Base-by-base conservation (phyloP, 2,113 vertebrate species). In the Callochromis pleurospilus region DNA sequence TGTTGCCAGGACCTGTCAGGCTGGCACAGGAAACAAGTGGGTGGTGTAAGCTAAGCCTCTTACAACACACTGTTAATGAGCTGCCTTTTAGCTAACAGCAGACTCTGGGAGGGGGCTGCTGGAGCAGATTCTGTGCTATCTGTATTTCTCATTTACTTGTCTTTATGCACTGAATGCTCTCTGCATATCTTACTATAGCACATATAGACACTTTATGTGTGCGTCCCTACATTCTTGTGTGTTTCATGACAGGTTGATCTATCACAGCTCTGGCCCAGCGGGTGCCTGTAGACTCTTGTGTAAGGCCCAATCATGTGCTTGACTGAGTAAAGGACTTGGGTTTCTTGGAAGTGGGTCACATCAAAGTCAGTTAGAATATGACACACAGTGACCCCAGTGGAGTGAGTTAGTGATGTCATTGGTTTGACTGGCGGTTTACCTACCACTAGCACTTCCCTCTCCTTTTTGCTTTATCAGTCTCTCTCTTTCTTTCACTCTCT, bases 11-110 rank as follows among this genome's bases (percentile, higher is more conserved):
- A 92, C 90, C 93, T 91, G 94, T 96, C 93, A 93, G 92, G 85
- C 92, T 94, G 94, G 92, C 90, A 93, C 94, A 96, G 93, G 90
- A 95, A 95, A 94, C 90, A 91, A 93, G 93, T 94, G 91, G 94
- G 94, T 91, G 93, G 90, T 90, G 94, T 95, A 94, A 93, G 87
- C 93, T 93, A 94, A 95, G 91, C 93, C 91, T 93, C 93, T 94
- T 94, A 92, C 92, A 94, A 87, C 88, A 90, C 91, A 93, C 91
- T 85, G 92, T 91, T 95, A 95, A 96, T 95, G 94, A 95, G 94
- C 92, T 93, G 94, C 92, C 93, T 94, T 94, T 51, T 93, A 93
- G 94, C 93, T 91, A 93, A 93, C 93, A 89, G 90, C 83, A 92
- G 90, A 89, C 91, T 86, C 83, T 49, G n/a, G 83, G 38, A 84